Evolutionary conservation across 2,888 invertebrate species (phyloP).

Genomic region (Elegia similella): DNA sequence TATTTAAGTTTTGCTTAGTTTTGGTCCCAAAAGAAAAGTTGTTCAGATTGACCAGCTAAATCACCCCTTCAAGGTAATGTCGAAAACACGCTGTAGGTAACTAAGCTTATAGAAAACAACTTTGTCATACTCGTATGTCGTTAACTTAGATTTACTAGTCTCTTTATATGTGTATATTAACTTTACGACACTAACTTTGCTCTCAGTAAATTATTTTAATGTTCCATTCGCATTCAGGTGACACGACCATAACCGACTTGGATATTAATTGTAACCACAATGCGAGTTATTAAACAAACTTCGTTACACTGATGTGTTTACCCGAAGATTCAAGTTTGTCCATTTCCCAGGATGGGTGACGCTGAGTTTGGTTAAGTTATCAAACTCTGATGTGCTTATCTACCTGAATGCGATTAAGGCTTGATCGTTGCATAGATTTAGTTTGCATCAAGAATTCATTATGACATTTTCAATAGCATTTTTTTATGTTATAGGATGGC

Average conservation of each 20-base stretch:
- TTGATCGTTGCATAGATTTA: background rate
- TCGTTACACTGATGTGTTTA: slow-evolving; percentile 52
- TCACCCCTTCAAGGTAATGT: too few relatives aligned
- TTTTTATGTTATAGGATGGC: too few relatives aligned
- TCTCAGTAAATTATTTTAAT: slow-evolving; percentile 13
- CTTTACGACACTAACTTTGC: background rate
- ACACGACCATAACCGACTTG: slow-evolving; percentile 8
- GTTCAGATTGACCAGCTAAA: too few relatives aligned
- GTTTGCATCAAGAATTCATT: background rate
- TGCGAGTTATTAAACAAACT: slow-evolving; percentile 39
- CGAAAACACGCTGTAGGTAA: too few relatives aligned
- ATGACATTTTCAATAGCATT: background rate
- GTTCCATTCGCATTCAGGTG: slow-evolving; percentile 9
- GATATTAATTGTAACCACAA: slow-evolving; percentile 17
- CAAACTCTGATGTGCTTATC: slow-evolving; percentile 27
- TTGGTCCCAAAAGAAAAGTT: too few relatives aligned
- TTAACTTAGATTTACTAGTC: too few relatives aligned
- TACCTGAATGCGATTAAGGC: slow-evolving; percentile 14
- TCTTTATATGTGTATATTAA: background rate
- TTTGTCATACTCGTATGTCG: too few relatives aligned
- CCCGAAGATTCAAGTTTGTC: slow-evolving; percentile 35
- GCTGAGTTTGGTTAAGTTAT: slow-evolving; percentile 38
- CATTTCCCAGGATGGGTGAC: slow-evolving; percentile 41
- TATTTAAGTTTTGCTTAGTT: too few relatives aligned
- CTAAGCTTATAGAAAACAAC: too few relatives aligned